Base-by-base conservation (phyloP, 1,140 invertebrate genomes). In the Drosophila ercepeae region DNA sequence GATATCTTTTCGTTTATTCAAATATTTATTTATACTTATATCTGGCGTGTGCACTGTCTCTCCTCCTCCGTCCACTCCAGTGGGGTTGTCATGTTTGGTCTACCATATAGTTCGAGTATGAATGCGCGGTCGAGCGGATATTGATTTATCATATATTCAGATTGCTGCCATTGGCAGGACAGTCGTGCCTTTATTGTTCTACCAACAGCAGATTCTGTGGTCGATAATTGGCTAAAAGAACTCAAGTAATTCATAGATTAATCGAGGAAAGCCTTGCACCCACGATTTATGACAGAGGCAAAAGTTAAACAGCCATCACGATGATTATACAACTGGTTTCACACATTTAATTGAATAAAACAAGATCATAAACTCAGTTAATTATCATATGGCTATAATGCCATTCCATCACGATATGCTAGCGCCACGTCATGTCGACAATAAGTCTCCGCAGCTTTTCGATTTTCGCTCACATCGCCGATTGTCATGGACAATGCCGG, bases 121-220 rank as follows among this genome's bases (percentile, higher is more conserved):
- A 39, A 36, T 18, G 29, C 58, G 21, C 27, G 42, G 48, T 41
- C 21, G 23, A 29, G 14, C 63, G 54, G 53, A 71, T 82, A 82
- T 83, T 83, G 79, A 83, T 84, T 84, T 84, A 84, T 84, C 79
- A 81, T 79, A 76, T 69, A 76, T 73, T 27, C 57, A 18, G 51
- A 16, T 21, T 60, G 44, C 48, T 68, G 58, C 65, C 41, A 67
- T 48, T 86, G 75, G 86, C 81, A 86, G 76, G 13, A 32, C 36
- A 67, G 32, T 58, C 45, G 54, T 63, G 67, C 54, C 32, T 57
- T 60, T 65, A 71, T 79, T 75, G 64, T 55, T 57, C 29, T 16
- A 13, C 32, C 49, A 59, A 53, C 52, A 44, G 32, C 59, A 51
- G n/a, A 21, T 42, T 51, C 32, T 32, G n/a, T 32, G 29, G 11